Evolutionary conservation across 2,113 vertebrate species (phyloP), one percentile per base, ranked within the genome.

Genomic region (Notarius lentiginosus): DNA sequence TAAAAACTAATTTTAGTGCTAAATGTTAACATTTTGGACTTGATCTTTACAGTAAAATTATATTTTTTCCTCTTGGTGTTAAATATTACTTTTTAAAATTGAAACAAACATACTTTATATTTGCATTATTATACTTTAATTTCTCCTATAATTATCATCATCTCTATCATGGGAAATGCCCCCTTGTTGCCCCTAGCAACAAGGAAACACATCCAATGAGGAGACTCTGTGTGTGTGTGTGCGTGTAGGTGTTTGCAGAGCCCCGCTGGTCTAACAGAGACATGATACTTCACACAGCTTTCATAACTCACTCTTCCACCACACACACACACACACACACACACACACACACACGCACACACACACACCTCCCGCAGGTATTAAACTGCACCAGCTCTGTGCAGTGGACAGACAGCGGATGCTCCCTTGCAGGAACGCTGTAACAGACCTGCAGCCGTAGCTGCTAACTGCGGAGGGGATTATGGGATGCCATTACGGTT

Each of bases 401-500:
- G 10, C 60, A 27, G 27, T 20, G 24, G 34, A 68, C 49, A 79
- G 47, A 65, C 75, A 58, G 76, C 51, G 47, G 20, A 77, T 5
- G 41, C 20, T 73, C 51, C 27, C 34, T 30, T 41, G 1, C 17
- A 47, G 83, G 79, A 82, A 75, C 51, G 30, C n/a, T 10, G 14
- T n/a, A 20, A 66, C 82, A 20, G 73, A 83, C n/a, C 27, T 61
- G 73, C n/a, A 24, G 82, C 30, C 12, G 7, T 63, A 83, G 5
- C 49, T 75, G 81, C 66, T 88, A 90, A 90, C 47, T 80, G 66
- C 6, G 15, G 41, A 41, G 34, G 76, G 87, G 84, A 85, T 80
- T 85, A 75, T 83, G 65, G 80, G 80, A 83, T 86, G 89, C 72
- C 58, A 34, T 66, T 87, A 55, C 24, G 84, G 84, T 88, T 90